Percentiles rank a stretch among this genome's conserved stretches.
Evolutionary conservation across 1,140 invertebrate genomes (phyloP).

Genomic region (Samia ricini): DNA sequence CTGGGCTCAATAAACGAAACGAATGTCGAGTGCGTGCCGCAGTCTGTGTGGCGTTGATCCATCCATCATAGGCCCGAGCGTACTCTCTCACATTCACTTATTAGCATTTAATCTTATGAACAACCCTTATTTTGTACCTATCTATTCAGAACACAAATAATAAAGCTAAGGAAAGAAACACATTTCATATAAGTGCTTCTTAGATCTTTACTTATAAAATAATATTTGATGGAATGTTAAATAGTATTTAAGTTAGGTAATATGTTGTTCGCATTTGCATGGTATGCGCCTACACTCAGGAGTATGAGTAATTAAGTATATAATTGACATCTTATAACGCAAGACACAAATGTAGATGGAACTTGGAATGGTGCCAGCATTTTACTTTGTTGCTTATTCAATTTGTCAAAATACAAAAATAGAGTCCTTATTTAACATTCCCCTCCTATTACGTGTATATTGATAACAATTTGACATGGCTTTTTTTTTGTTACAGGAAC

Average conservation of each 20-base stretch:
- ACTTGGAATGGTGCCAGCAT: slow-evolving; percentile 56
- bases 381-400: slow-evolving; percentile 53
- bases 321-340: background rate
- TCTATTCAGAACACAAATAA: background rate
- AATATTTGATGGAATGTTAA: too few species aligned
- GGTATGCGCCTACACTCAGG: background rate
- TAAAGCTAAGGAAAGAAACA: background rate
- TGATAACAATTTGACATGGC: slow-evolving; percentile 24
- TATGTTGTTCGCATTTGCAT: too few species aligned
- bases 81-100: slow-evolving; percentile 19
- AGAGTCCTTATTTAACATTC: slow-evolving; percentile 53
- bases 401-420: slow-evolving; percentile 40
- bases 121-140: background rate
- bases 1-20: slow-evolving; percentile 38
- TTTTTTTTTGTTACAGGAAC: slow-evolving; percentile 60
- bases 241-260: too few species aligned
- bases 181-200: too few species aligned
- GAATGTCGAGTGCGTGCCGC: slow-evolving; percentile 24
- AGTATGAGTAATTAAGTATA: background rate
- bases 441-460: background rate
- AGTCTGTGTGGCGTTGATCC: slow-evolving; percentile 20
- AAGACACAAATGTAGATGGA: background rate
- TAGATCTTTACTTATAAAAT: too few species aligned
- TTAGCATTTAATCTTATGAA: slow-evolving; percentile 7
- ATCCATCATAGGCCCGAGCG: slow-evolving; percentile 23